Evolutionary conservation across 2,113 vertebrate species (phyloP).

Genomic region (Pluvialis apricaria): DNA sequence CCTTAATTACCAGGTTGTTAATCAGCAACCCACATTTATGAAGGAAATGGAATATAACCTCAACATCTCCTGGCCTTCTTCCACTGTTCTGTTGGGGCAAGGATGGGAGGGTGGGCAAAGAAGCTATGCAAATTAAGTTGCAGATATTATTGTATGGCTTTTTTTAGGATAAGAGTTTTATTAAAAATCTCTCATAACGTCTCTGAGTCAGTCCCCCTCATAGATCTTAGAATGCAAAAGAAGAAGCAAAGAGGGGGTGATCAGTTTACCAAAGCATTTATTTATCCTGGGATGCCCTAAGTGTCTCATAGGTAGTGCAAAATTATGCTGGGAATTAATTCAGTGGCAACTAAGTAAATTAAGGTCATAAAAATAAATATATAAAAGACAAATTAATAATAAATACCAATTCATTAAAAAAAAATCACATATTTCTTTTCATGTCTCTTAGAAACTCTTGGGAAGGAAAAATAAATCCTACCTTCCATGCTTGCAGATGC

Average conservation of each 20-base stretch:
- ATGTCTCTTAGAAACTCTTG: not conserved
- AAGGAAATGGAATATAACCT: not conserved
- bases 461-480: slow-evolving; percentile 51
- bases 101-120: not conserved
- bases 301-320: not conserved
- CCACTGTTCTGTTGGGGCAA: not conserved
- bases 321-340: not conserved
- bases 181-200: not conserved
- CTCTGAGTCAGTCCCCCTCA: not conserved
- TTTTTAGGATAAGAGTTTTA: not conserved
- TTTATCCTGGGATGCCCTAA: not conserved
- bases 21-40: not conserved
- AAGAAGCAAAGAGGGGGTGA: not conserved
- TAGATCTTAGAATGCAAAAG: not conserved
- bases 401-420: not conserved
- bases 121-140: not conserved
- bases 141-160: not conserved
- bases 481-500: slow-evolving; percentile 53
- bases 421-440: not conserved
- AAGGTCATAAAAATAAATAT: not conserved
- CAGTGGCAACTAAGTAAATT: not conserved
- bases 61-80: not conserved
- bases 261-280: not conserved
- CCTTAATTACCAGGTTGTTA: not conserved
- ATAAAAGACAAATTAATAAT: not conserved